These are phyloP conservation scores for Mirounga angustirostris DNA, from an alignment of 2,113 vertebrate species.

Conservation along the genomic window DNA sequence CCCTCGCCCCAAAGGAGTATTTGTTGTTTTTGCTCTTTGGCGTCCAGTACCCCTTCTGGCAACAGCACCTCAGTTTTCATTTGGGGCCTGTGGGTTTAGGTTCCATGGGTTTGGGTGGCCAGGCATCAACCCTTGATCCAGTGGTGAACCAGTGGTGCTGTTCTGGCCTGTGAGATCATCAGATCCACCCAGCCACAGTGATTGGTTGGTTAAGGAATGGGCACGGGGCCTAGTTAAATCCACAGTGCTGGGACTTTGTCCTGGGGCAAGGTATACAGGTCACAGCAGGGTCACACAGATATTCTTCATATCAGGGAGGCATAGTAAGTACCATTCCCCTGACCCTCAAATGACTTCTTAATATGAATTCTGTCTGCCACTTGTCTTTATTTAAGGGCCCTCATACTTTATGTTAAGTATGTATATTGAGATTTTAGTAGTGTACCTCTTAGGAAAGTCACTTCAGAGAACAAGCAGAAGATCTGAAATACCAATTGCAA, in stretches of 20 bases:
- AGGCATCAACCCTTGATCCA: neutral
- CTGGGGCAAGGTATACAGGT: neutral
- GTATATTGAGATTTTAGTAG: neutral
- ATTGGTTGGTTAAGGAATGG: neutral
- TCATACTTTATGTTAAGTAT: neutral
- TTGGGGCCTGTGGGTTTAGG: neutral
- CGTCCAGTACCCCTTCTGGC: neutral
- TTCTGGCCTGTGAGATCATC: neutral
- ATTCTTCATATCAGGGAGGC: neutral
- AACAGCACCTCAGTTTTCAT: neutral
- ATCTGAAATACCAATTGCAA: neutral
- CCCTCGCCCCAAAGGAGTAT: neutral
- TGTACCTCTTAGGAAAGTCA: neutral
- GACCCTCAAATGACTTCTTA: neutral
- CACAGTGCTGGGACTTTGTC: neutral
- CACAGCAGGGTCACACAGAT: neutral
- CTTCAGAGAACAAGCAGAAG: constrained; percentile 1
- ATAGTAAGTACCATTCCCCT: neutral
- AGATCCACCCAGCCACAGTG: neutral
- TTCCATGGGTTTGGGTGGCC: neutral
- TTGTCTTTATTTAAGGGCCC: neutral
- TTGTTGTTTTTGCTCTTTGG: neutral
- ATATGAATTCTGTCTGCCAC: neutral
- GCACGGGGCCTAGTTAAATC: neutral
- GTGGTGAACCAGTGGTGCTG: neutral